phyloP scores from a whole-genome alignment of 2,113 vertebrate genomes.

The Paradoxurus hermaphroditus region DNA sequence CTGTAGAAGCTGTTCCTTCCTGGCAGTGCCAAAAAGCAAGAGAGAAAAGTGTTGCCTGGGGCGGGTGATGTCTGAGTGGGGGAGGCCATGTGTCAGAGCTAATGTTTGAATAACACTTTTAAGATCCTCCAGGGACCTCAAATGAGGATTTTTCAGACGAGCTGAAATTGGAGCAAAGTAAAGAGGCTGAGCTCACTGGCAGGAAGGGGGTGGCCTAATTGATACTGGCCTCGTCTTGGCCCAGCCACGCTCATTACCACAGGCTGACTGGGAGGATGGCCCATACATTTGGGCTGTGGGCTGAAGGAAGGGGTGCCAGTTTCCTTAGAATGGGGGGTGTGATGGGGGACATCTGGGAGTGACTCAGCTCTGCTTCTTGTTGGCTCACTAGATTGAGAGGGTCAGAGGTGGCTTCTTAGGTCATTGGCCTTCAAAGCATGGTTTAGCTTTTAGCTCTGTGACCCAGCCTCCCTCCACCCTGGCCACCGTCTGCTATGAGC shows the following conservation, averaged over 20 bases:
- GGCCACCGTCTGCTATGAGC: not conserved
- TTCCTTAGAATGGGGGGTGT: not conserved
- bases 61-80: conserved; percentile 13
- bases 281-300: not conserved
- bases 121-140: conserved; percentile 62
- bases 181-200: conserved; percentile 53
- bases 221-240: not conserved
- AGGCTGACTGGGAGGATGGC: not conserved
- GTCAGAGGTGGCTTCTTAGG: conserved; percentile 33
- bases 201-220: conserved; percentile 37
- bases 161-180: conserved; percentile 51
- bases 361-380: conserved; percentile 35
- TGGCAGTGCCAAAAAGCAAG: not conserved
- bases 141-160: conserved; percentile 56
- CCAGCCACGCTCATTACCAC: not conserved
- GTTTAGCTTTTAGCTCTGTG: not conserved
- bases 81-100: conserved; percentile 45
- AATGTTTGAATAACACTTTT: conserved; percentile 62
- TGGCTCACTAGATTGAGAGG: conserved; percentile 32
- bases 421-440: not conserved
- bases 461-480: not conserved
- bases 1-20: not conserved
- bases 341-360: conserved; percentile 2
- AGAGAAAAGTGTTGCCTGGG: not conserved
- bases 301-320: not conserved